Evolutionary conservation across 2,113 vertebrate species (phyloP).

Genomic region (Syngnathus floridae): DNA sequence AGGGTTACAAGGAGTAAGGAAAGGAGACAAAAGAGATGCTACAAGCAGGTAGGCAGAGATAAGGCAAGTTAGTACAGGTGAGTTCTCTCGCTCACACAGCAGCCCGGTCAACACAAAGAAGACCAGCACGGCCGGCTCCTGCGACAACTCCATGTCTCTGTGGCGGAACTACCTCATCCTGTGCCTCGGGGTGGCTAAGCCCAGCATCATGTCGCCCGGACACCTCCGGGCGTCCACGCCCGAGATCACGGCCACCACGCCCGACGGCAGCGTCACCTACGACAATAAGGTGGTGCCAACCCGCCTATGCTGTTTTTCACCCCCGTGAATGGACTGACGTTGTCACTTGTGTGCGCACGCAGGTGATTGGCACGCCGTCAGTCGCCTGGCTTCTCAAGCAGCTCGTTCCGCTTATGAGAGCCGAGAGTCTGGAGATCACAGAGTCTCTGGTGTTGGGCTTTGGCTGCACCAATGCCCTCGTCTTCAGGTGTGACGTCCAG

Average conservation of each 20-base stretch:
- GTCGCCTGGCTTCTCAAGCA: constrained; percentile 93
- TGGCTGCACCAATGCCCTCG: constrained; percentile 93
- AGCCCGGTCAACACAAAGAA: constrained; percentile 97
- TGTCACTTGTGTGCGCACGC: constrained; percentile 11
- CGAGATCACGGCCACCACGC: constrained; percentile 94
- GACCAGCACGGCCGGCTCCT: constrained; percentile 83
- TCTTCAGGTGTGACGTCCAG: constrained; percentile 82
- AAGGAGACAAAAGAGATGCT: too few relatives aligned
- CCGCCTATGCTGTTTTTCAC: too few relatives aligned
- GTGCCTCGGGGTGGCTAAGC: constrained; percentile 93
- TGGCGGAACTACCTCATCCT: constrained; percentile 98
- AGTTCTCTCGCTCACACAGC: constrained; percentile 55
- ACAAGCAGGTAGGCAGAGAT: too few relatives aligned
- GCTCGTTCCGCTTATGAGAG: constrained; percentile 94
- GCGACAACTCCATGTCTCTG: constrained; percentile 88
- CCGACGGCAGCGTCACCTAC: constrained; percentile 89
- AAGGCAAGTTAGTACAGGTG: too few relatives aligned
- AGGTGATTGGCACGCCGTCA: constrained; percentile 95
- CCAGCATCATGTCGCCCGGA: constrained; percentile 97
- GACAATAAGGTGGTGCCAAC: constrained; percentile 84
- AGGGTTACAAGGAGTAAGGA: too few relatives aligned
- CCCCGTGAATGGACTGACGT: too few relatives aligned
- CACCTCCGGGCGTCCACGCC: constrained; percentile 92
- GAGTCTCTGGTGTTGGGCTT: constrained; percentile 95
- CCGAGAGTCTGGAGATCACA: constrained; percentile 96